Base-by-base conservation (phyloP, 2,888 invertebrate genomes). In the Protophormia terraenovae region DNA sequence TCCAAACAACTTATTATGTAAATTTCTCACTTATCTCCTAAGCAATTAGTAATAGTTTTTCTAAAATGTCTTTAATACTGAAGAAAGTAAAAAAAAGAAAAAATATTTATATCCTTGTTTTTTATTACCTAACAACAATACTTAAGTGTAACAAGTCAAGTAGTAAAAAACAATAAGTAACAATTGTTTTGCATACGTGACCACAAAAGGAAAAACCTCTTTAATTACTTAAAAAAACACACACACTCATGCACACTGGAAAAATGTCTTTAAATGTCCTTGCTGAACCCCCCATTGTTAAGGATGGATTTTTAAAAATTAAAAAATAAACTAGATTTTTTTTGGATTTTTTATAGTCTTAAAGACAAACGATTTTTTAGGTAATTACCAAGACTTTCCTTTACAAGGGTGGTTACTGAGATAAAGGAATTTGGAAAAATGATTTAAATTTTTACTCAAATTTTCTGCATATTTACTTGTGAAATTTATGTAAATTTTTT, bases 131-230 rank as follows among this genome's bases (percentile, higher is more conserved):
- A 1, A 58, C 24, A 38, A 71, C 7, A 3, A 12, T 27, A 12
- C 3, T 60, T 16, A 73, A 75, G 50, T 67, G 81, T 75, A 75
- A 67, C 58, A 81, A 81, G 73, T 81, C 47, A 73, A 75, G 67
- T 81, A 60, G 19, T 55, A 12, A 53, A 27, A 27, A 71, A 32
- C 4, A 41, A 41, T 24, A 5, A 10, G 29, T 47, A 6, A 8
- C 58, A 45, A 32, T 45, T 60, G 58, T 32, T 76, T 64, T 55
- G 41, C 22, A 53, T 66, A 66, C 41, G 16, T 66, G 66, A 77
- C 55, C 75, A 16, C 75, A 19, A 38, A n/a, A 41, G 27, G 14
- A 24, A 66, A 50, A 41, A 60, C 60, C 32, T 19, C 35, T 35
- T 32, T 22, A 67, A 67, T 58, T 41, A 27, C 10, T 53, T 4